These are phyloP conservation scores for Malurus elegans DNA, from an alignment of 2,113 vertebrate genomes.

Conservation along the genomic window DNA sequence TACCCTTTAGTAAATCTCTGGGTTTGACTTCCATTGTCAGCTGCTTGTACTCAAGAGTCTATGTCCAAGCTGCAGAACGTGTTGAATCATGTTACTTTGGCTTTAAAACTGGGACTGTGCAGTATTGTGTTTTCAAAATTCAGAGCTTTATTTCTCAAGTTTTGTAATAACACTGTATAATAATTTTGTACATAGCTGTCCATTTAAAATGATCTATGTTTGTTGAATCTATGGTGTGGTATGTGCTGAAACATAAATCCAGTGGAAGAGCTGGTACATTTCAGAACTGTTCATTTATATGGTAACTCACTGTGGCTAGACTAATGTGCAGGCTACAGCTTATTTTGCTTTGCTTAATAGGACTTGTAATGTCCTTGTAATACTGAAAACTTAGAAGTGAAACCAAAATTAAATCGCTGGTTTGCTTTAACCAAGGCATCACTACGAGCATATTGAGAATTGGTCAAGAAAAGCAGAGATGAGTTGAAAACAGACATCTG, in stretches of 20 bases:
- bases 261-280: constrained; percentile 17
- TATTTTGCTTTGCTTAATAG: constrained; percentile 27
- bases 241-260: constrained; percentile 21
- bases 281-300: constrained; percentile 27
- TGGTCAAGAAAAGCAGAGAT: background rate
- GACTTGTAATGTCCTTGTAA: background rate
- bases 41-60: background rate
- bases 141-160: constrained; percentile 35
- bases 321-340: constrained; percentile 33
- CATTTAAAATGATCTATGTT: constrained; percentile 11
- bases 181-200: constrained; percentile 58
- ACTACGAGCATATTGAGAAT: background rate
- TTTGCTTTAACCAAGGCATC: constrained; percentile 20
- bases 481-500: accelerated
- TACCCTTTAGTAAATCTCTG: background rate
- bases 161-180: constrained; percentile 59
- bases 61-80: background rate
- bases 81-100: background rate
- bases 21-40: background rate
- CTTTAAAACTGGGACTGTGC: constrained; percentile 37
- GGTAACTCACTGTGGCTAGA: background rate
- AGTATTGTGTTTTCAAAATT: constrained; percentile 18
- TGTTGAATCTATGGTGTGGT: constrained; percentile 16
- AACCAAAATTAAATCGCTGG: constrained; percentile 38
- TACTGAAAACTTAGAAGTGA: background rate